Percentiles rank a stretch among this genome's conserved stretches.
Conservation (phyloP, 2,113 vertebrate genomes). For the Catharus minimus region DNA sequence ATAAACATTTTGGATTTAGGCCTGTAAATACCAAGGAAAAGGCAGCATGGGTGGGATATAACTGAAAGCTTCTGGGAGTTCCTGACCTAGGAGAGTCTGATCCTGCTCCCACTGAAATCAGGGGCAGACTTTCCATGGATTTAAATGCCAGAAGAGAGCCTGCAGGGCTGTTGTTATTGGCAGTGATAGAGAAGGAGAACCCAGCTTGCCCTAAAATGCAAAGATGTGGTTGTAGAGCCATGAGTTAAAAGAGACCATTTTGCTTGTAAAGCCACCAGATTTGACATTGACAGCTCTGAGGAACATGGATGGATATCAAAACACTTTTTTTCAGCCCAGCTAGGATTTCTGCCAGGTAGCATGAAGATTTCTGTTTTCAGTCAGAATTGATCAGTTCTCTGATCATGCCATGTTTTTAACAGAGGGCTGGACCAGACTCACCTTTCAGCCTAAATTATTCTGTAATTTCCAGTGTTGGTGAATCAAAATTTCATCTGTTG, state of each 20-base stretch:
- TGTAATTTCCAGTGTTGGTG: neutral
- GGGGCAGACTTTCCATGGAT: neutral
- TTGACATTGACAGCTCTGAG: neutral
- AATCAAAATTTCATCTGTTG: neutral
- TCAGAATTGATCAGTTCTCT: neutral
- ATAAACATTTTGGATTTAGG: neutral
- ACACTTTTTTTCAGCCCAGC: neutral
- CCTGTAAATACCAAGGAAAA: neutral
- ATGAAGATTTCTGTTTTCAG: neutral
- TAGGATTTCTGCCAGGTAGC: neutral
- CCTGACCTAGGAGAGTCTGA: neutral
- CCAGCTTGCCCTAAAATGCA: neutral
- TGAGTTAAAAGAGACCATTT: constrained; percentile 7
- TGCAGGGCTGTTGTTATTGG: constrained; percentile 20
- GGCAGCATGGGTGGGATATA: neutral
- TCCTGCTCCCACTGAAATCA: neutral
- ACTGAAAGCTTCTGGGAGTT: neutral
- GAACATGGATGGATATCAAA: neutral
- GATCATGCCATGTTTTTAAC: neutral
- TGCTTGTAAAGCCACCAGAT: constrained; percentile 1
- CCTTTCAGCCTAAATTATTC: neutral
- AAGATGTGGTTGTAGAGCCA: constrained; percentile 3
- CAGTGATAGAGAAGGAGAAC: neutral
- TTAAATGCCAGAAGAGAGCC: constrained; percentile 1
- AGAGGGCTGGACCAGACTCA: neutral